A percentile compares a stretch with the other conserved stretches of the same genome.
These are phyloP conservation scores for Rhabdophis nuchalis DNA, from an alignment of 2,797 vertebrate genomes.

Conservation along the genomic window DNA sequence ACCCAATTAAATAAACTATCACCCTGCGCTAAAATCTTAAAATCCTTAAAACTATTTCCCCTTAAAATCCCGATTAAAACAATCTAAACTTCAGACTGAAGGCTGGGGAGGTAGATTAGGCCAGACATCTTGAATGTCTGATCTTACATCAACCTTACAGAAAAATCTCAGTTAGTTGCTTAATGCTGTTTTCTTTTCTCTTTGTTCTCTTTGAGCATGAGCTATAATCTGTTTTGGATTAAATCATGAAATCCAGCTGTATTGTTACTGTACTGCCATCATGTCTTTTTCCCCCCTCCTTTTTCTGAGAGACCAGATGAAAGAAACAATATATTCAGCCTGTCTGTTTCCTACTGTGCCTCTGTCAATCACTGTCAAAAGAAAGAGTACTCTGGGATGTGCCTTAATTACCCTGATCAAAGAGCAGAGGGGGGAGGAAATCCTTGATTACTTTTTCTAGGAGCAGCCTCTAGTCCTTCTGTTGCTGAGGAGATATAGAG, in stretches of 20 bases:
- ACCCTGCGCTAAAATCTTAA: no score
- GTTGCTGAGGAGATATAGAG: rapidly evolving
- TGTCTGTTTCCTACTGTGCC: not conserved
- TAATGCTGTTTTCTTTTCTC: not conserved
- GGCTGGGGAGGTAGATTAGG: no score
- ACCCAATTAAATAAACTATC: no score
- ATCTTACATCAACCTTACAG: not conserved
- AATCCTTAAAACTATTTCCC: no score
- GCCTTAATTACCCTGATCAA: not conserved
- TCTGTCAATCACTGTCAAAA: conserved; percentile 33
- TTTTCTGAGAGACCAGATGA: not conserved
- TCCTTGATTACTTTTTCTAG: conserved; percentile 9
- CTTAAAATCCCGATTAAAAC: no score
- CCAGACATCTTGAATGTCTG: not conserved
- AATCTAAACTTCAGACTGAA: no score
- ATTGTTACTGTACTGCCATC: not conserved
- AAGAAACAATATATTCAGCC: not conserved
- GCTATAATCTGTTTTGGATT: not conserved
- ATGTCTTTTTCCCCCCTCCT: not conserved
- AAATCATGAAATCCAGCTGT: not conserved
- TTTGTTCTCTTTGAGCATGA: not conserved
- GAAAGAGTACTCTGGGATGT: not conserved
- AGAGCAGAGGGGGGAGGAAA: not conserved
- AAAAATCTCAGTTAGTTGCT: not conserved
- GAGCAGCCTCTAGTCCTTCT: not conserved